Conservation (phyloP, 2,797 vertebrate species). For the Enteromius unitaeniatus region DNA sequence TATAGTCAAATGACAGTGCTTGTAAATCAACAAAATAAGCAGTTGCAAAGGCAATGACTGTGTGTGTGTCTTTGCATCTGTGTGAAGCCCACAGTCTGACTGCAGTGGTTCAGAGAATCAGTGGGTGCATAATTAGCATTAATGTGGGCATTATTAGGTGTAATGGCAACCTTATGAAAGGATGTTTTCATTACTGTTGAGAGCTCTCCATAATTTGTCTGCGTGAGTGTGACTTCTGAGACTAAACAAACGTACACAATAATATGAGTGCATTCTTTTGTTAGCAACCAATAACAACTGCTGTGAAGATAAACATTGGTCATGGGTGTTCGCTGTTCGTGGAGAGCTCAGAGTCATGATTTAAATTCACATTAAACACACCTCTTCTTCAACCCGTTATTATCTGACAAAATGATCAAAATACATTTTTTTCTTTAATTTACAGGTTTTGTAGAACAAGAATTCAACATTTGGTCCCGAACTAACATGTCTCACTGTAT, state of each 20-base stretch:
- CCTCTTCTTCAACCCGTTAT: background rate
- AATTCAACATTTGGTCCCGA: background rate
- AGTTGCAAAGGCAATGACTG: constrained; percentile 45
- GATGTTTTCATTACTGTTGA: constrained; percentile 3
- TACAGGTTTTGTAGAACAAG: background rate
- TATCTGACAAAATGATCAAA: background rate
- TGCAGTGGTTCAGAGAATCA: constrained; percentile 74
- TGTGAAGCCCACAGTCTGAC: constrained; percentile 60
- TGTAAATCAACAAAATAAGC: constrained; percentile 53
- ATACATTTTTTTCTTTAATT: background rate
- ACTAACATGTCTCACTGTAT: background rate
- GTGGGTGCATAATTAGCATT: constrained; percentile 77
- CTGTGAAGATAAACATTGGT: background rate
- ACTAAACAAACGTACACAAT: background rate
- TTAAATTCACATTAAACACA: background rate
- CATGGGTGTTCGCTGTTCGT: background rate
- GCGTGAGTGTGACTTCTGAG: background rate
- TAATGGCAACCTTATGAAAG: constrained; percentile 56
- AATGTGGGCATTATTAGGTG: constrained; percentile 74
- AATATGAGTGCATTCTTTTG: constrained; percentile 1
- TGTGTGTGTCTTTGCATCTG: background rate
- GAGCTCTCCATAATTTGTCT: constrained; percentile 3
- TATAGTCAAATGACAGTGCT: background rate
- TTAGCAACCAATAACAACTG: background rate
- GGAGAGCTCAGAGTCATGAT: background rate